A percentile compares a stretch with the other conserved stretches of the same genome.
Evolutionary conservation across 2,888 invertebrate genomes (phyloP).

Genomic region (Leptura quadrifasciata): DNA sequence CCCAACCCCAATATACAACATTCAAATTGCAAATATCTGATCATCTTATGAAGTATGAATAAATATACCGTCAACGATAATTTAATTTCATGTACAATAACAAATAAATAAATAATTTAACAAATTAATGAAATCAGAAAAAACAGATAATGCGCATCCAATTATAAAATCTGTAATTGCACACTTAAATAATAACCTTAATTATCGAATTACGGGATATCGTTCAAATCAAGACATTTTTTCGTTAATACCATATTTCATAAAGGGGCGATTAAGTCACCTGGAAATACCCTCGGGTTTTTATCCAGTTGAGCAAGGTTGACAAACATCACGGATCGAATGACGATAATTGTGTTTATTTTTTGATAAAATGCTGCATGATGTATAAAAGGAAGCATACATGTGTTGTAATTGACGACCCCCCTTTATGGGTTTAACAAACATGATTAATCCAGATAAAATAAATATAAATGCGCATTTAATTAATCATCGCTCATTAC

Average conservation of each 20-base stretch:
- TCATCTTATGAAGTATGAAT: no score
- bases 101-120: not conserved
- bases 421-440: constrained; percentile 17
- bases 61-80: no score
- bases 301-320: constrained; percentile 26
- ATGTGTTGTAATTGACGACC: constrained; percentile 26
- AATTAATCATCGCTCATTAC: constrained; percentile 11
- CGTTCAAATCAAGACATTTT: not conserved
- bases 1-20: no score
- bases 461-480: not conserved
- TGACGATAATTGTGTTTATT: constrained; percentile 38
- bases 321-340: constrained; percentile 33
- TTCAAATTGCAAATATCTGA: no score
- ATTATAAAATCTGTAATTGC: not conserved
- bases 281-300: constrained; percentile 35
- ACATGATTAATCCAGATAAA: constrained; percentile 18
- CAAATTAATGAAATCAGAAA: not conserved
- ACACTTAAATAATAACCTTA: not conserved
- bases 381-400: constrained; percentile 31
- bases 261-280: constrained; percentile 16
- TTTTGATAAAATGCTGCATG: constrained; percentile 41
- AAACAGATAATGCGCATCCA: not conserved
- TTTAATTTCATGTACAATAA: no score
- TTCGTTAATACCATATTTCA: constrained; percentile 17
- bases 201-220: not conserved